Evolutionary conservation across 1,140 invertebrate species (phyloP).

Genomic region (Homarus americanus): DNA sequence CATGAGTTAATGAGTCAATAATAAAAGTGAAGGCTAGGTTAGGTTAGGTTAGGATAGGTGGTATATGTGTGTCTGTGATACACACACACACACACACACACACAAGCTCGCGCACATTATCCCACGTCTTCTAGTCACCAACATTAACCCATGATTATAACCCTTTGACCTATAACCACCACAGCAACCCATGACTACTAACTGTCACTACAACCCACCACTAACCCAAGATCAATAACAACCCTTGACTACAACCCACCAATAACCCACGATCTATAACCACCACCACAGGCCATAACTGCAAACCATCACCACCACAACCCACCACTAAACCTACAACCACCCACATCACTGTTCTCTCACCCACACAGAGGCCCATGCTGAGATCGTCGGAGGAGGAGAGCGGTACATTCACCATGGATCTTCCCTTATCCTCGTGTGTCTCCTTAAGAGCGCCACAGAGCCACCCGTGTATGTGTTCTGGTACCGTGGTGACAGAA

Average conservation of each 20-base stretch:
- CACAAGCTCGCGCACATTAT: too few relatives aligned
- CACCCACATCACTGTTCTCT: background rate
- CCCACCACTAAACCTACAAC: background rate
- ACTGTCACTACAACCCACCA: too few relatives aligned
- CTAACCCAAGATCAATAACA: background rate
- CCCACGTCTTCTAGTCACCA: too few relatives aligned
- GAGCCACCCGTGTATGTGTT: conserved; percentile 88
- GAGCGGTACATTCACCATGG: conserved; percentile 93
- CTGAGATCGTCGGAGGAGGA: conserved; percentile 89
- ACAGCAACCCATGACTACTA: background rate
- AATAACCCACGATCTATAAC: background rate
- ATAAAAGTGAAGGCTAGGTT: too few relatives aligned
- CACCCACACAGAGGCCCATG: conserved; percentile 86
- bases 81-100: too few relatives aligned
- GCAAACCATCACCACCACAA: too few relatives aligned
- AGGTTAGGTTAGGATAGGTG: too few relatives aligned
- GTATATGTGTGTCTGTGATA: too few relatives aligned
- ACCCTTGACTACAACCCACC: background rate
- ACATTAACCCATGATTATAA: too few relatives aligned
- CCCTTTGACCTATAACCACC: too few relatives aligned
- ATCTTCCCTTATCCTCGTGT: conserved; percentile 88
- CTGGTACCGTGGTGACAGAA: conserved; percentile 83
- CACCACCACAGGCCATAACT: too few relatives aligned
- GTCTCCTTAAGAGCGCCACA: conserved; percentile 88
- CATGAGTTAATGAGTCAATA: too few relatives aligned